Evolutionary conservation across 2,797 vertebrate species (phyloP).

Genomic region (Atherinosoma microstoma): DNA sequence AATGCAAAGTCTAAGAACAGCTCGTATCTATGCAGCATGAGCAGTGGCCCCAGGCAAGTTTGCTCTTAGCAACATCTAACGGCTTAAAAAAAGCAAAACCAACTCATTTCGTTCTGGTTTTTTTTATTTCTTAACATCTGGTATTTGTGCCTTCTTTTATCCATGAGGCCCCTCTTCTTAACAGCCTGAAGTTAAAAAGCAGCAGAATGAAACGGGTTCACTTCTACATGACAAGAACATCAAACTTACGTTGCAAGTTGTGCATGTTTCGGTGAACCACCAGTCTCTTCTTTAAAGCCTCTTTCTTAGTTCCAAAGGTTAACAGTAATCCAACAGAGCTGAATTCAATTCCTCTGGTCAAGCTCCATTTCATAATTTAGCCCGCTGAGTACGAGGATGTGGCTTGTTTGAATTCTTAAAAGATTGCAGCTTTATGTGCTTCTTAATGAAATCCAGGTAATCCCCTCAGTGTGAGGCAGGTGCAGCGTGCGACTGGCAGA

Average conservation of each 20-base stretch:
- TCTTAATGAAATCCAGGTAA: slow-evolving; percentile 72
- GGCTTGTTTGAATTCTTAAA: slow-evolving; percentile 27
- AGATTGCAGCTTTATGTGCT: slow-evolving; percentile 42
- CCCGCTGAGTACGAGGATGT: slow-evolving; percentile 29
- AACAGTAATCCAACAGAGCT: slow-evolving; percentile 58
- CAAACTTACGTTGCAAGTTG: slow-evolving; percentile 93
- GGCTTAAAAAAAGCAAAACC: slow-evolving; percentile 35
- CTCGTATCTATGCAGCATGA: slow-evolving; percentile 6
- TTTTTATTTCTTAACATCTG: slow-evolving; percentile 4
- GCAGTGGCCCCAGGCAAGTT: slow-evolving; percentile 19
- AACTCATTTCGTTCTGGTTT: slow-evolving; percentile 22
- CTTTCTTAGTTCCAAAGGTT: slow-evolving; percentile 59
- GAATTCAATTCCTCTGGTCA: slow-evolving; percentile 56
- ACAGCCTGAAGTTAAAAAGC: slow-evolving; percentile 11
- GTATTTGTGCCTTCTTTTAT: slow-evolving; percentile 26
- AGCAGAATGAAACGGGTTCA: slow-evolving; percentile 2
- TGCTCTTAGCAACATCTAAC: slow-evolving; percentile 14
- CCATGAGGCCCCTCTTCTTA: background rate
- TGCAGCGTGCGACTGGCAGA: slow-evolving; percentile 61
- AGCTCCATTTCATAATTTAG: slow-evolving; percentile 68
- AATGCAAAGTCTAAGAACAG: slow-evolving; percentile 17
- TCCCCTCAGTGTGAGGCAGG: slow-evolving; percentile 66
- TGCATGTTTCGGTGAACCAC: slow-evolving; percentile 83
- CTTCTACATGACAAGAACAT: slow-evolving; percentile 4
- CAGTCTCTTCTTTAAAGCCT: slow-evolving; percentile 44